These are phyloP conservation scores for human DNA, from an alignment of 2,113 vertebrate species.

Conservation along the genomic window DNA sequence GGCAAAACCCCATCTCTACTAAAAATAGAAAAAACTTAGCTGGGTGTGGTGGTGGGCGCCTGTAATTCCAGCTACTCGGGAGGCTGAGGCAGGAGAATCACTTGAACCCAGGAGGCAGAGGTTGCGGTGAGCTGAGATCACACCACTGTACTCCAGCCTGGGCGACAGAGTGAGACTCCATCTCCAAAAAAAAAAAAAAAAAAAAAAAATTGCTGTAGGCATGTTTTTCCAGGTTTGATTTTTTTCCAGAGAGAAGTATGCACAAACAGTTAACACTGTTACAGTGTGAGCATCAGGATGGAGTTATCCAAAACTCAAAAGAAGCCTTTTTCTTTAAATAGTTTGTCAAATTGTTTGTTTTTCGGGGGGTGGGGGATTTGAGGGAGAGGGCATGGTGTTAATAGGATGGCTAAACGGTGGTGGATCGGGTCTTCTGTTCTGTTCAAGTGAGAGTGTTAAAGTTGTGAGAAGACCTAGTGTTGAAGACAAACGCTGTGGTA, in stretches of 20 bases:
- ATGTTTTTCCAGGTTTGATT: neutral
- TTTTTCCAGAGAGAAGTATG: neutral
- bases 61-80: no score
- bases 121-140: no score
- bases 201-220: neutral
- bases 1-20: no score
- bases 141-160: no score
- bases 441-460: neutral
- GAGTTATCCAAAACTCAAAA: neutral
- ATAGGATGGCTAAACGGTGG: no score
- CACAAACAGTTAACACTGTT: neutral
- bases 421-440: neutral
- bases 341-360: neutral
- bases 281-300: neutral
- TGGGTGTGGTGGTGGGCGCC: no score
- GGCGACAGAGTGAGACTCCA: no score
- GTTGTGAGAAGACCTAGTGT: neutral
- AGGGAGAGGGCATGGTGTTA: accelerated
- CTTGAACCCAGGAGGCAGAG: no score
- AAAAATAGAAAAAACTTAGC: no score
- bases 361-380: neutral
- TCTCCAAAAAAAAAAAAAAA: no score
- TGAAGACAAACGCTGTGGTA: neutral
- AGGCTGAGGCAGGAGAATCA: no score
- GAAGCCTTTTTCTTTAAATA: neutral